These are phyloP conservation scores for Drosophila hydei DNA, from an alignment of 1,140 invertebrate genomes.

Conservation along the genomic window DNA sequence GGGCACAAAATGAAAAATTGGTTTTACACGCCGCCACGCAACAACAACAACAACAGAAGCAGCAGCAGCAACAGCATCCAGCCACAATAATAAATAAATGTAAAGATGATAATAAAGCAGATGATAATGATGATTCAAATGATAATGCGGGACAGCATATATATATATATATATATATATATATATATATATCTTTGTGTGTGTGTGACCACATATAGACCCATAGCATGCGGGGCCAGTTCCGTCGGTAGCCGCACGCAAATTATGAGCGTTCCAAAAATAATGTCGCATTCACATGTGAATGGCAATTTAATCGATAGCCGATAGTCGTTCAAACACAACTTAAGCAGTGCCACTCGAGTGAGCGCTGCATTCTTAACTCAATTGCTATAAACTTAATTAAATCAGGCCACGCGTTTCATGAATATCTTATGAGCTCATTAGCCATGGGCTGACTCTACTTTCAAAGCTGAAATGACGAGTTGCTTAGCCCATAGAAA, in stretches of 20 bases:
- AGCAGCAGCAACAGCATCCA: background rate
- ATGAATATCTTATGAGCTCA: no score
- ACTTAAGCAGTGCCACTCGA: no score
- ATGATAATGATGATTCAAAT: constrained; percentile 41
- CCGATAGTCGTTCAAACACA: constrained; percentile 19
- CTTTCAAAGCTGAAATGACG: no score
- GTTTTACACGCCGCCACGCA: constrained; percentile 67
- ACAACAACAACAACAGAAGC: constrained; percentile 21
- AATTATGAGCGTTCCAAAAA: constrained; percentile 63
- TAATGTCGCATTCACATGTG: constrained; percentile 54
- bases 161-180: no score
- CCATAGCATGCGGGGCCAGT: constrained; percentile 4
- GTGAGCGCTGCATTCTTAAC: no score
- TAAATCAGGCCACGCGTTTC: no score
- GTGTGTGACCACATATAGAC: background rate
- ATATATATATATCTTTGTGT: background rate
- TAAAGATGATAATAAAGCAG: constrained; percentile 39
- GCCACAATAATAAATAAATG: constrained; percentile 33
- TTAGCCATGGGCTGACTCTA: no score
- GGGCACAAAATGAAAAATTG: constrained; percentile 75
- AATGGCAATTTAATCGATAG: constrained; percentile 60
- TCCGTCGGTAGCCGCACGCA: constrained; percentile 28
- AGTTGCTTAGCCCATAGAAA: no score
- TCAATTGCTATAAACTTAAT: no score
- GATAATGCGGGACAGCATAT: constrained; percentile 24